A percentile compares a stretch with the other conserved stretches of the same genome.
Conservation (phyloP, 2,113 vertebrate species). For the Macheiramphus alcinus region DNA sequence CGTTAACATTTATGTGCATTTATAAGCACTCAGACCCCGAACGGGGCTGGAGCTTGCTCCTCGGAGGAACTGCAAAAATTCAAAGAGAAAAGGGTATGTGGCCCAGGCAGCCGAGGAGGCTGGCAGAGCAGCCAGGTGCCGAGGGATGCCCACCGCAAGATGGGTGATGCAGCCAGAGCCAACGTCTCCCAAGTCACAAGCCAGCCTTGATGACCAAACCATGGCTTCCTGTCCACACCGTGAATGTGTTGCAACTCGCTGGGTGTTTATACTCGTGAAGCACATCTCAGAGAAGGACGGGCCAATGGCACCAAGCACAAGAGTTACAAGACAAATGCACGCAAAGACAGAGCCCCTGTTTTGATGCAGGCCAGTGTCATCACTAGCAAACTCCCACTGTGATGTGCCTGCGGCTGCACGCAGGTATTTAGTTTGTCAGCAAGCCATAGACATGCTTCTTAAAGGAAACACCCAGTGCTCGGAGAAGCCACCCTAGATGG, state of each 20-base stretch:
- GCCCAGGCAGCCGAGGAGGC: rapidly evolving
- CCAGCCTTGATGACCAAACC: not conserved
- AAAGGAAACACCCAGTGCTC: not conserved
- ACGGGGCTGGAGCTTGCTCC: not conserved
- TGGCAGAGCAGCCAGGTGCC: too few relatives aligned
- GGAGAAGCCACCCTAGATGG: not conserved
- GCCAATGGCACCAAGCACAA: not conserved
- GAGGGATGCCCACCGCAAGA: rapidly evolving
- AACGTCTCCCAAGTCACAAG: not conserved
- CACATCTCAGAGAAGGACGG: rapidly evolving
- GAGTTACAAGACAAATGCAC: not conserved
- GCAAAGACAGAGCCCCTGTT: not conserved
- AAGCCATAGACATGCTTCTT: not conserved
- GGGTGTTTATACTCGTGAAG: not conserved
- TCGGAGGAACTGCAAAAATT: not conserved
- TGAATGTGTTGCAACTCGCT: rapidly evolving
- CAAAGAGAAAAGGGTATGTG: not conserved
- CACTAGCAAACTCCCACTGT: not conserved
- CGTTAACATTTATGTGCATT: not conserved
- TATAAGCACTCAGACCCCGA: not conserved
- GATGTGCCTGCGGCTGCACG: not conserved
- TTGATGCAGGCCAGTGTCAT: rapidly evolving
- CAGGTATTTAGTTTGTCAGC: not conserved
- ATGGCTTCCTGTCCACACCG: not conserved
- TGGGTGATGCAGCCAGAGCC: not conserved